Base-by-base conservation (phyloP, 1,140 invertebrate species). In the Cheumatopsyche charites region DNA sequence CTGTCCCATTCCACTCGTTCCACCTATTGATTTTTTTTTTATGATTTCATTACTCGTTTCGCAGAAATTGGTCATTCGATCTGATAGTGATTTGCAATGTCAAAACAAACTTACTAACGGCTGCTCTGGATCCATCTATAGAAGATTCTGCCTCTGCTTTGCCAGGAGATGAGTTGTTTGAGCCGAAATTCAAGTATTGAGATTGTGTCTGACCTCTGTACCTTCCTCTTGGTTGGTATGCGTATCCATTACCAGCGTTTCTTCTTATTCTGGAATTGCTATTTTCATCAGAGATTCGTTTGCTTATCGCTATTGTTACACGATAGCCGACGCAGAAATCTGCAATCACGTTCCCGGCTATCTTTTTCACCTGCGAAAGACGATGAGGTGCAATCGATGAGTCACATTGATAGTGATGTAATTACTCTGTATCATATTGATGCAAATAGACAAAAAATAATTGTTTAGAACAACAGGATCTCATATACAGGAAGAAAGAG, bases 121-220 rank as follows among this genome's bases (percentile, higher is more conserved):
- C 85, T 7, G 92, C 90, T 76, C 88, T 87, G 0, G 91, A 92
- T 17, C 88, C 87, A 77, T 89, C 87, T 65, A 87, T 87, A 45
- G 87, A 88, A 7, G 91, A 90, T 79, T 92, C 89, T 1, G 92
- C 92, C 79, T 93, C 91, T 0, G 92, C 92, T 79, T 88, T 90
- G 13, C 92, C 92, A 25, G 87, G 85, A 74, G 87, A 80, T 76
- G 88, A 86, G 17, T 83, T 85, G 58, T 85, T 83, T 1, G 79
- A 78, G 9, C 83, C 84, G 72, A 91, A 87, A 76, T 88, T 89
- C 68, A 94, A 80, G 79, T 92, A 94, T 77, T 94, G 92, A 6
- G 92, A 92, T 77, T 94, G 92, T 0, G 92, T 93, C 80, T 94
- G 92, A 25, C 92, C 92, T 47, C 89, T 82, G 66, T 81, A 85